Base-by-base conservation (phyloP, 2,113 vertebrate genomes). In the Lepus timidus region DNA sequence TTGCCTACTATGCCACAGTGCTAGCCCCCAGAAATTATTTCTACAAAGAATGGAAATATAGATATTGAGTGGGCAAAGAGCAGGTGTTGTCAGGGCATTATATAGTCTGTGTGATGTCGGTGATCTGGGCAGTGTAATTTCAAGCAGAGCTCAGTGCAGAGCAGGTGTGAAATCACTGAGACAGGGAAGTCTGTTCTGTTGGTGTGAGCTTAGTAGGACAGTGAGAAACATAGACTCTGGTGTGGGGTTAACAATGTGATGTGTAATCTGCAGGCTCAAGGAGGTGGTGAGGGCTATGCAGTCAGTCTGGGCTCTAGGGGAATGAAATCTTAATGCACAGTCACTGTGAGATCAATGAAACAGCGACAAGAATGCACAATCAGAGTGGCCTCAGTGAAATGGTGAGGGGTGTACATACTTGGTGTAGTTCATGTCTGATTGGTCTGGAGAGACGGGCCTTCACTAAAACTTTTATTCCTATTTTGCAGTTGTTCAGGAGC, bases 401-500 rank as follows among this genome's bases (percentile, higher is more conserved):
- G 16, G 27, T 14, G 39, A 82, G 36, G 3, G 29, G 1, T 55
- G n/a, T 23, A 11, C 19, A 61, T 19, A 70, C n/a, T 22, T 52
- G 1, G 27, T 25, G 4, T 51, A 92, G 10, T 39, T 61, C n/a
- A 1, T 14, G 4, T 71, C 70, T 75, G 6, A 27, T 19, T 67
- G 71, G 27, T 55, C 49, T 78, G 9, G 9, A 13, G 2, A 22
- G 51, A 22, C 31, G 73, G 88, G 52, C 4, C 12, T 71, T 83
- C 61, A 33, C 8, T 2, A 10, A 75, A 64, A 31, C 61, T 51
- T 55, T 67, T 67, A 36, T n/a, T 29, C 8, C 67, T 31, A 86
- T 58, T 86, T 71, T 79, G 14, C 76, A 90, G 65, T 52, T 93
- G 39, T 86, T 55, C 62, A 16, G 80, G 27, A 84, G n/a, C n/a